phyloP scores from a whole-genome alignment of 2,888 invertebrate species.

The Dicroscelio sp. region DNA sequence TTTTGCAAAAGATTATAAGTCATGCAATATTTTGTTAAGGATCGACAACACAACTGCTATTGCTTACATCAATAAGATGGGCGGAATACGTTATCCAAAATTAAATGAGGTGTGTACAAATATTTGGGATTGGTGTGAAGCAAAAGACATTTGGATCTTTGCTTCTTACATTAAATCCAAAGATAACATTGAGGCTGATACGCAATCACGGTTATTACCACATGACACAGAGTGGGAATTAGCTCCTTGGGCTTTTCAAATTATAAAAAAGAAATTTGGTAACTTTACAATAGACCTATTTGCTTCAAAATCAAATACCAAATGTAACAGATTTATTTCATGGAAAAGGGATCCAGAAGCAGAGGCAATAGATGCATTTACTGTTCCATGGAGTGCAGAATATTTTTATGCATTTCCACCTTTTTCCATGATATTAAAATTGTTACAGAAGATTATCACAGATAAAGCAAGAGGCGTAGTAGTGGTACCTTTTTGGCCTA shows the following conservation, averaged over 20 bases:
- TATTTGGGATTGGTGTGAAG: conserved; percentile 27
- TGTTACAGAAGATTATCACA: conserved; percentile 73
- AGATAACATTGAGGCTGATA: conserved; percentile 38
- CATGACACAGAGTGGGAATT: conserved; percentile 61
- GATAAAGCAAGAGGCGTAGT: conserved; percentile 82
- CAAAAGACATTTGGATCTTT: neutral
- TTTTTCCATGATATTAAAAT: conserved; percentile 50
- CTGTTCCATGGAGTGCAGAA: conserved; percentile 62
- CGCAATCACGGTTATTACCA: conserved; percentile 66
- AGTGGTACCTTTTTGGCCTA: conserved; percentile 81
- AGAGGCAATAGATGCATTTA: conserved; percentile 84
- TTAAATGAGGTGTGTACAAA: neutral
- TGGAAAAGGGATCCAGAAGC: conserved; percentile 85
- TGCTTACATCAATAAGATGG: conserved; percentile 55
- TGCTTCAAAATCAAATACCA: conserved; percentile 71
- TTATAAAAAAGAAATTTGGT: neutral
- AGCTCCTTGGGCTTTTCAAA: conserved; percentile 57
- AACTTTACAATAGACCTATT: conserved; percentile 84
- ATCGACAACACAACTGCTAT: conserved; percentile 67
- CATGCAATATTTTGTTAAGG: conserved; percentile 51
- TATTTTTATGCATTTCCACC: conserved; percentile 85
- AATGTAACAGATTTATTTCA: conserved; percentile 85
- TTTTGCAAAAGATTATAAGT: conserved; percentile 50
- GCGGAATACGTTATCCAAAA: conserved; percentile 3
- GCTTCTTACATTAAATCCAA: conserved; percentile 6